These are phyloP conservation scores for Myodes glareolus DNA, from an alignment of 2,113 vertebrate genomes.

Conservation along the genomic window DNA sequence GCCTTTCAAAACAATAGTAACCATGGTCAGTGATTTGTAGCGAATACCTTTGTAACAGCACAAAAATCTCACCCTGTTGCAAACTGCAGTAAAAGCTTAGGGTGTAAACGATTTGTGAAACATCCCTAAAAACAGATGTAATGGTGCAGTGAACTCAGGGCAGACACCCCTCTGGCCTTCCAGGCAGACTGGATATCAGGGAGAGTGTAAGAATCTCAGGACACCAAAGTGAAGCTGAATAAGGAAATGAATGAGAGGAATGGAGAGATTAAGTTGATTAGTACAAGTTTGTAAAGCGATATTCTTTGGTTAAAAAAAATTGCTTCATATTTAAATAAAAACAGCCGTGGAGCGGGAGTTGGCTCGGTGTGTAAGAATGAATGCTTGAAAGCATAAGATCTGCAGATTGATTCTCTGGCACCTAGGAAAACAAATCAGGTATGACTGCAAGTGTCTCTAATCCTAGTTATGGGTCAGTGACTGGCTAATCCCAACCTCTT, in stretches of 20 bases:
- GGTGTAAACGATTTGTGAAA: not conserved
- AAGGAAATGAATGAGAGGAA: not conserved
- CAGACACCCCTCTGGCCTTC: not conserved
- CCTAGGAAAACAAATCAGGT: not conserved
- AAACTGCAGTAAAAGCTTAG: not conserved
- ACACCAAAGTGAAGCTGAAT: not conserved
- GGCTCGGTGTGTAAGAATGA: not conserved
- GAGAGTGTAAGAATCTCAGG: not conserved
- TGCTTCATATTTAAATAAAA: conserved; percentile 12
- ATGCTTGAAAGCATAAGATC: not conserved
- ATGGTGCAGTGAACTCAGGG: accelerated
- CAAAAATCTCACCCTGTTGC: not conserved
- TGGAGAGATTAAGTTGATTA: not conserved
- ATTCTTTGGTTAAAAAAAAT: not conserved
- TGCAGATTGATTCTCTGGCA: not conserved
- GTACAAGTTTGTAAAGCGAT: not conserved
- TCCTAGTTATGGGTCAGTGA: not conserved
- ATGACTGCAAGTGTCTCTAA: not conserved
- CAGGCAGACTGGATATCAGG: not conserved
- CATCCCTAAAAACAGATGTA: no score
- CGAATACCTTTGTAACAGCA: not conserved
- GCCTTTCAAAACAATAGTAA: not conserved
- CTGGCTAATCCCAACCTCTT: not conserved
- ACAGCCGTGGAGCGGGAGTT: not conserved
- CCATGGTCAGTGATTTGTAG: not conserved